Base-by-base conservation (phyloP, 2,797 vertebrate genomes). In the Valencia hispanica region DNA sequence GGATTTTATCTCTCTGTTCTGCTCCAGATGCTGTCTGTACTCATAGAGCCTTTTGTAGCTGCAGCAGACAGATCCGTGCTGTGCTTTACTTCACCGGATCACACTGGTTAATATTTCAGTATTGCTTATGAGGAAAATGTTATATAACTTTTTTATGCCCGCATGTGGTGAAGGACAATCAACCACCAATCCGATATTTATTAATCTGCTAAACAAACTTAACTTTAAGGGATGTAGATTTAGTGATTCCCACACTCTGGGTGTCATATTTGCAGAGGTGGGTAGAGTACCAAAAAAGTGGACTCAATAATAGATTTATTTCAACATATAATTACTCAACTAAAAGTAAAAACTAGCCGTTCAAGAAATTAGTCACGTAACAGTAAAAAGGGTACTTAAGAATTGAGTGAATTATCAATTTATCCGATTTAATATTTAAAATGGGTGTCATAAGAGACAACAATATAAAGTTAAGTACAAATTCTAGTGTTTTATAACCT, bases 11-110 rank as follows among this genome's bases (percentile, higher is more conserved):
- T 47, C 77, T 82, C 68, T 65, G 27, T 55, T 71, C 61, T 75
- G 83, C 81, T 86, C 65, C 57, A 65, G 85, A 82, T 78, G 1
- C 39, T 57, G 77, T 85, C 79, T 86, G 72, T 65, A 72, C 55
- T 70, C 57, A 65, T 51, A 30, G 1, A 34, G 27, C 76, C 72
- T 79, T 3, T 1, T 77, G 74, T 68, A 70, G 72, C 59, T 68
- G 72, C 83, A 79, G 78, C 70, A 79, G 72, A 78, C 53, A 57
- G 34, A 48, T 59, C 57, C 55, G 15, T 30, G 59, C 36, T 20
- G 10, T 11, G 59, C 48, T 75, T 69, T 61, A 55, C 63, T 82
- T 74, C 20, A 25, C 41, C 45, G 76, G 59, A 32, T 72, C 51
- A 59, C 43, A 41, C 50, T 55, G 27, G 47, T 47, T 53, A 43